Percentiles rank a stretch among this genome's conserved stretches.
Conservation (phyloP, 2,888 invertebrate genomes). For the Geotrupes spiniger region DNA sequence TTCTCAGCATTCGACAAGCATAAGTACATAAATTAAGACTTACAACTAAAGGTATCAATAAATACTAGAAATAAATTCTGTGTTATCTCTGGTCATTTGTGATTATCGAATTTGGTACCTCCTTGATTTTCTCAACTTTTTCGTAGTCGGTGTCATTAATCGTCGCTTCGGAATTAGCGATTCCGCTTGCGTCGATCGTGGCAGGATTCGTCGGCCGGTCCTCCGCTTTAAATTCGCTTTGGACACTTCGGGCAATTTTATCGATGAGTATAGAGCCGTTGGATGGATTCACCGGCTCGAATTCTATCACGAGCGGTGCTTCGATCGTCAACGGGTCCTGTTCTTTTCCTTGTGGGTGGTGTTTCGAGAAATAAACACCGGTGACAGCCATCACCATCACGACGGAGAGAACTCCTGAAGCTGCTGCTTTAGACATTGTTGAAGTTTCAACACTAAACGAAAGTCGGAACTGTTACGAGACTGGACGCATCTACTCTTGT, state of each 20-base stretch:
- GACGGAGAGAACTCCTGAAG: slow-evolving; percentile 50
- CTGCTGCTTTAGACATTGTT: slow-evolving; percentile 33
- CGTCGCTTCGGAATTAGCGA: neutral
- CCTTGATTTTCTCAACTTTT: slow-evolving; percentile 49
- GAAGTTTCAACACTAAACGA: too few species aligned
- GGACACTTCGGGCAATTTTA: slow-evolving; percentile 16
- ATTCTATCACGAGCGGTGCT: slow-evolving; percentile 2
- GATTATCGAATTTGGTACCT: slow-evolving; percentile 33
- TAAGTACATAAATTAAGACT: too few species aligned
- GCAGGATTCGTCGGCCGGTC: neutral
- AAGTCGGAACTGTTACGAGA: neutral
- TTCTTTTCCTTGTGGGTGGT: slow-evolving; percentile 19
- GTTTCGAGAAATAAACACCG: slow-evolving; percentile 52
- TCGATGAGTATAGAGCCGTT: slow-evolving; percentile 14
- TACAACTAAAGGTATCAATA: too few species aligned
- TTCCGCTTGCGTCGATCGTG: neutral
- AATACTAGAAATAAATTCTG: too few species aligned
- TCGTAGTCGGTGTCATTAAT: slow-evolving; percentile 44
- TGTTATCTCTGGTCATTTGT: neutral
- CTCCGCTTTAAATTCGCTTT: neutral
- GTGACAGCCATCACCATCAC: slow-evolving; percentile 55
- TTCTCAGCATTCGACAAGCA: too few species aligned
- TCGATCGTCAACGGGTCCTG: neutral
- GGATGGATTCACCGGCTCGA: slow-evolving; percentile 8
- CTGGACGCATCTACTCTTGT: neutral